These are phyloP conservation scores for Apostichopus japonicus DNA, from an alignment of 35 echinoderm and acorn worm genomes.

Conservation along the genomic window DNA sequence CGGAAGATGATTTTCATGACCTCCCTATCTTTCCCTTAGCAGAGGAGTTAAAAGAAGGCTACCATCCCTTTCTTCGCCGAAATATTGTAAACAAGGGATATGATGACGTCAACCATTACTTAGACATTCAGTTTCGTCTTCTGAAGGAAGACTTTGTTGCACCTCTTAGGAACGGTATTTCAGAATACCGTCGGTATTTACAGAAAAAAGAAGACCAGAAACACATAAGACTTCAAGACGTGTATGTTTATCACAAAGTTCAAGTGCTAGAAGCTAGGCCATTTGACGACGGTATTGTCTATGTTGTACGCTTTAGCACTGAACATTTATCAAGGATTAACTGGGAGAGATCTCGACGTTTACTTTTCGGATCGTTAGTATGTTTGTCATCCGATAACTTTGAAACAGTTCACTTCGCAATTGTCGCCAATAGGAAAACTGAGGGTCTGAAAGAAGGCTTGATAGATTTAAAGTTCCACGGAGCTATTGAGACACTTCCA, in stretches of 20 bases:
- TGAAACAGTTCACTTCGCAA: constrained; percentile 77
- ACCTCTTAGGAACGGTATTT: constrained; percentile 78
- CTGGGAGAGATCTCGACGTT: constrained; percentile 75
- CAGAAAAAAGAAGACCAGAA: constrained; percentile 35
- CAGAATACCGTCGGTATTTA: constrained; percentile 60
- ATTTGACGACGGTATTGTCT: constrained; percentile 62
- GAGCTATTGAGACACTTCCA: neutral
- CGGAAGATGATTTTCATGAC: constrained; percentile 69
- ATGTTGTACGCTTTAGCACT: constrained; percentile 62
- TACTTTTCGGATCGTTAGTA: constrained; percentile 82
- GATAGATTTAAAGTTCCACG: constrained; percentile 71
- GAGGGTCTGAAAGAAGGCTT: constrained; percentile 73
- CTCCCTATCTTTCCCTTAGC: constrained; percentile 82
- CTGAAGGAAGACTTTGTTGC: constrained; percentile 91
- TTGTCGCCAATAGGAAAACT: constrained; percentile 75
- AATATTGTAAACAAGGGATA: no score
- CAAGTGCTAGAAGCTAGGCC: constrained; percentile 58
- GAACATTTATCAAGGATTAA: constrained; percentile 44
- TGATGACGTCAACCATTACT: constrained; percentile 75
- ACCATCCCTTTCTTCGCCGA: constrained; percentile 47
- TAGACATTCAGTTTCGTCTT: constrained; percentile 88
- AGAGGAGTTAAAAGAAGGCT: constrained; percentile 61
- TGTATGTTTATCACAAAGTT: constrained; percentile 73
- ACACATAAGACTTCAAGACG: constrained; percentile 55
- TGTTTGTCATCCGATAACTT: constrained; percentile 88